A percentile compares a stretch with the other conserved stretches of the same genome.
Evolutionary conservation across 2,888 invertebrate species (phyloP).

Genomic region (Phortica magna): DNA sequence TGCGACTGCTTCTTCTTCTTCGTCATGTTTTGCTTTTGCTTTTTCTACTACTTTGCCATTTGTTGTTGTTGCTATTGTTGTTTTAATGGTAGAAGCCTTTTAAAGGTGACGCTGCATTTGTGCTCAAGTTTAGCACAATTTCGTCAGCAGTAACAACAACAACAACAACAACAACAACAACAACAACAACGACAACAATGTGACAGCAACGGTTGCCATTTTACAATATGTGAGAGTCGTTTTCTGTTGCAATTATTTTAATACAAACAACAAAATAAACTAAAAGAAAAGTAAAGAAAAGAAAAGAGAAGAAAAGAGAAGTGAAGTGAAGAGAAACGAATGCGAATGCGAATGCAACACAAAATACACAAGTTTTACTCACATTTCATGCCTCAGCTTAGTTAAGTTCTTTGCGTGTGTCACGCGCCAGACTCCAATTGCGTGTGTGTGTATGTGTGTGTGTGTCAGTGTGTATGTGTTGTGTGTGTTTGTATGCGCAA

Average conservation of each 20-base stretch:
- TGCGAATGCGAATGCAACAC: background rate
- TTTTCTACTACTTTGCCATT: background rate
- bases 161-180: background rate
- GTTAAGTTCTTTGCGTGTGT: conserved; percentile 2
- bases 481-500: background rate
- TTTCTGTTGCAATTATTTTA: background rate
- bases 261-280: background rate
- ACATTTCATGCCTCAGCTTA: background rate
- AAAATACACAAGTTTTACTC: background rate
- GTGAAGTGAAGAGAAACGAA: too few species aligned
- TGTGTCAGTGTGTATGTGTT: background rate
- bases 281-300: background rate
- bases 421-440: background rate
- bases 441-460: background rate
- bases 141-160: background rate
- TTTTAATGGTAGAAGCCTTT: background rate
- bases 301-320: background rate
- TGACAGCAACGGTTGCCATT: background rate
- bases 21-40: background rate
- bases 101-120: background rate
- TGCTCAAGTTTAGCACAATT: background rate
- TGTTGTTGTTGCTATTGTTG: background rate
- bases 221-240: background rate
- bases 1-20: background rate
- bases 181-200: background rate